Evolutionary conservation across 2,888 invertebrate genomes (phyloP), one percentile per base, ranked within the genome.

Genomic region (Dolomedes plantarius): DNA sequence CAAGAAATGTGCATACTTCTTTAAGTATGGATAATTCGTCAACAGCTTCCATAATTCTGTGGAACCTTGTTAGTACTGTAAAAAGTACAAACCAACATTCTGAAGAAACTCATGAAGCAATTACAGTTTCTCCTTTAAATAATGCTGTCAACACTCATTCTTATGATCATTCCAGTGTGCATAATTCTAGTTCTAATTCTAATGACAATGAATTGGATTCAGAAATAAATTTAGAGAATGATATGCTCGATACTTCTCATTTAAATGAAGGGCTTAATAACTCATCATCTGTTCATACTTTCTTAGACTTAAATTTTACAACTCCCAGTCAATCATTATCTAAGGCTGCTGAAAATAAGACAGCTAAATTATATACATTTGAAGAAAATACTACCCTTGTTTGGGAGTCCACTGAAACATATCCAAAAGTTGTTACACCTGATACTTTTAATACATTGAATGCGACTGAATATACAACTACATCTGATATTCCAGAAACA

Each of bases 171-270:
- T 56, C 56, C 56, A 56, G 6, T 16, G 23, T 56, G 5, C 19
- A n/a, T 11, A 11, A 23, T 23, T 3, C 23, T 5, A 56, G 23
- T 23, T 23, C 23, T 16, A 3, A 56, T 56, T 56, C 56, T 2
- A 56, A 23, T 56, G 56, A 56, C 56, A 56, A 56, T 56, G 56
- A 56, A 11, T 56, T 56, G 23, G 56, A 56, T 56, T 56, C 56
- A 23, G 23, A 56, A 23, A 56, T 56, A 1, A 56, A 23, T 23
- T 1, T 6, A 6, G 56, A 56, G 7, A 46, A 13, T 46, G 16
- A 23, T 56, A 1, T 56, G 19, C 5, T 23, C 11, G 5, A 56
- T 23, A 6, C 3, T 2, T 13, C 46, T n/a, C 23, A 23, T 23
- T 23, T 56, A 23, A 23, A 23, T 56, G 23, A 56, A 5, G 19